Percentiles rank a stretch among this genome's conserved stretches.
Conservation (phyloP, 2,113 vertebrate genomes). For the Promerops cafer region DNA sequence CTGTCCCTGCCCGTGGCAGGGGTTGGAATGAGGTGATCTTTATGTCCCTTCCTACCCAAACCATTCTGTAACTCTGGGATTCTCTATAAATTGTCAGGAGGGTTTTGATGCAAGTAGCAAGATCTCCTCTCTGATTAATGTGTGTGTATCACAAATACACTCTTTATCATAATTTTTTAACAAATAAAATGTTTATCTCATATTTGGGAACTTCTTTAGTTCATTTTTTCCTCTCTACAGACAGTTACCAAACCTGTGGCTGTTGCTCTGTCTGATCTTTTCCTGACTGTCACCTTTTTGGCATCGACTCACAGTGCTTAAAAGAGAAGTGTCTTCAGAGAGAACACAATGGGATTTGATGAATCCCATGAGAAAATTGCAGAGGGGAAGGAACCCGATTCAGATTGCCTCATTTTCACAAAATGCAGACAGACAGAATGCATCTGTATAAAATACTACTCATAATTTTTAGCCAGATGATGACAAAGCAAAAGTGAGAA, state of each 20-base stretch:
- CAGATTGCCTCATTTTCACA: not conserved
- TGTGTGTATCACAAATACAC: not conserved
- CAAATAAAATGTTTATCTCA: not conserved
- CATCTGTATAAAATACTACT: not conserved
- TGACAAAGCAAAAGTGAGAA: not conserved
- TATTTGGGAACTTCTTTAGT: not conserved
- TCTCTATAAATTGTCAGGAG: accelerated
- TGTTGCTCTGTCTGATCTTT: not conserved
- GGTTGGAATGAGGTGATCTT: accelerated
- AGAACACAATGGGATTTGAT: constrained; percentile 31
- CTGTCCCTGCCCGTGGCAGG: not conserved
- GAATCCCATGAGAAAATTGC: not conserved
- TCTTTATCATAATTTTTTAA: not conserved
- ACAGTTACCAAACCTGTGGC: not conserved
- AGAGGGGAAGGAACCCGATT: not conserved
- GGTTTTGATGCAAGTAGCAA: not conserved
- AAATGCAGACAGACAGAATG: not conserved
- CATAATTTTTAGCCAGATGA: not conserved
- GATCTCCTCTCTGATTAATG: not conserved
- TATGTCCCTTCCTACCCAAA: not conserved
- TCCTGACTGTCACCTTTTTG: not conserved
- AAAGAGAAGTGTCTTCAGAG: not conserved
- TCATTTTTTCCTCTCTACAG: not conserved
- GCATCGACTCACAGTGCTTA: not conserved
- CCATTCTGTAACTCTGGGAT: not conserved